Evolutionary conservation across 2,113 vertebrate species (phyloP).

Genomic region (Cygnus buccinator): DNA sequence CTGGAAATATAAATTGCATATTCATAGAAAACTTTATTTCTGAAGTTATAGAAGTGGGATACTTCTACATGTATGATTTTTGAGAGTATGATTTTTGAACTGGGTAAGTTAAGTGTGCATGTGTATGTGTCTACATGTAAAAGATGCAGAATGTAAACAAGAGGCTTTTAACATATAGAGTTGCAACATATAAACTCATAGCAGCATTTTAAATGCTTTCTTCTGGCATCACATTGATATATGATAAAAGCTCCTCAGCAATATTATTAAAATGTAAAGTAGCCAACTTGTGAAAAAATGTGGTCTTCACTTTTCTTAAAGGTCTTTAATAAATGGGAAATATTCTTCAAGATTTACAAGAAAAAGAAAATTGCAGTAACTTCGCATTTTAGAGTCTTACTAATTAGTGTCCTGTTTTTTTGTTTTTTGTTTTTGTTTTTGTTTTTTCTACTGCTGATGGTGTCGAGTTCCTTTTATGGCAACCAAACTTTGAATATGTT

Average conservation of each 20-base stretch:
- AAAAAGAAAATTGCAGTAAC: not conserved
- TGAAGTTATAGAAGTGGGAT: not conserved
- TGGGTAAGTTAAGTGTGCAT: not conserved
- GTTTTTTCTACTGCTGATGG: not conserved
- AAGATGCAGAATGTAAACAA: not conserved
- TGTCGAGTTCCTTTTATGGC: not conserved
- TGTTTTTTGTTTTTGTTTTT: not conserved
- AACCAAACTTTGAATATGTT: not conserved
- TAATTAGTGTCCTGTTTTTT: not conserved
- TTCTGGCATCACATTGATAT: slow-evolving; percentile 16
- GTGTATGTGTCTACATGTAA: not conserved
- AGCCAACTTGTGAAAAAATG: not conserved
- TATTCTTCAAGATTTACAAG: not conserved
- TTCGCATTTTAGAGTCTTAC: not conserved
- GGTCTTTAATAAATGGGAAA: not conserved
- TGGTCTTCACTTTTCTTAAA: not conserved
- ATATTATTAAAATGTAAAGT: slow-evolving; percentile 51
- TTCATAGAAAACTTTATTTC: not conserved
- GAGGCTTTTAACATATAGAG: not conserved
- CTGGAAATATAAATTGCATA: slow-evolving; percentile 11
- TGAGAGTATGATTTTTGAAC: not conserved
- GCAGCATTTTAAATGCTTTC: slow-evolving; percentile 22
- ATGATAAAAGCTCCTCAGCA: slow-evolving; percentile 41
- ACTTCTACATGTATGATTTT: not conserved
- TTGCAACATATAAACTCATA: not conserved